Conservation (phyloP, 1,140 invertebrate genomes). For the Coptotermes formosanus region DNA sequence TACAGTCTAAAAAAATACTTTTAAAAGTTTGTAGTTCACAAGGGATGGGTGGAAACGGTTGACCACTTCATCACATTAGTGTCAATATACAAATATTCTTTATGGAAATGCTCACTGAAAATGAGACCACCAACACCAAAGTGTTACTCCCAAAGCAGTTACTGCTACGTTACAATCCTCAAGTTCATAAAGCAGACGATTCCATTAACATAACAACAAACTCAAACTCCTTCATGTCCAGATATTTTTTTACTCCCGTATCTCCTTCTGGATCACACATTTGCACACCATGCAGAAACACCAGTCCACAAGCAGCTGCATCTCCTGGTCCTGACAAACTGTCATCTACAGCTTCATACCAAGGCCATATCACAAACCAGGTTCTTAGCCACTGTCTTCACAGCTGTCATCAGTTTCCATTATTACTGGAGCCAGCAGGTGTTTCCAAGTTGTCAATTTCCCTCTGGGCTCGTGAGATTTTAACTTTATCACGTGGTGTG, state of each 20-base stretch:
- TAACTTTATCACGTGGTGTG: constrained; percentile 88
- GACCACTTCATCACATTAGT: background rate
- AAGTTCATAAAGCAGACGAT: background rate
- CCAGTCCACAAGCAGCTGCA: background rate
- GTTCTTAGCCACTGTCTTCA: background rate
- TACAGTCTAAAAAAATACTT: background rate
- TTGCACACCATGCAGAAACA: background rate
- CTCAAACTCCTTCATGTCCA: background rate
- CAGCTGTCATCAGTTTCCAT: background rate
- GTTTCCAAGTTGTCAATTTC: constrained; percentile 76
- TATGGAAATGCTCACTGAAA: background rate
- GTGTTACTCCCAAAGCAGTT: background rate
- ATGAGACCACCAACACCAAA: background rate
- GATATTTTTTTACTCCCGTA: background rate
- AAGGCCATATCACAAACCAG: constrained; percentile 1
- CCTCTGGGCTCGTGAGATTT: constrained; percentile 87
- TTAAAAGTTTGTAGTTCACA: background rate
- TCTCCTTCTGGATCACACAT: background rate
- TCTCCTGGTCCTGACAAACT: background rate
- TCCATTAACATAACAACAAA: background rate
- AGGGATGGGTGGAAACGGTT: background rate
- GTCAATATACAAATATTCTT: background rate
- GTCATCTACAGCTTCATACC: background rate
- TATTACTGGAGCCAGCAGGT: constrained; percentile 45
- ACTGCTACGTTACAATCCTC: background rate